Conservation (phyloP, 2,888 invertebrate species). For the Torymus tubicola region DNA sequence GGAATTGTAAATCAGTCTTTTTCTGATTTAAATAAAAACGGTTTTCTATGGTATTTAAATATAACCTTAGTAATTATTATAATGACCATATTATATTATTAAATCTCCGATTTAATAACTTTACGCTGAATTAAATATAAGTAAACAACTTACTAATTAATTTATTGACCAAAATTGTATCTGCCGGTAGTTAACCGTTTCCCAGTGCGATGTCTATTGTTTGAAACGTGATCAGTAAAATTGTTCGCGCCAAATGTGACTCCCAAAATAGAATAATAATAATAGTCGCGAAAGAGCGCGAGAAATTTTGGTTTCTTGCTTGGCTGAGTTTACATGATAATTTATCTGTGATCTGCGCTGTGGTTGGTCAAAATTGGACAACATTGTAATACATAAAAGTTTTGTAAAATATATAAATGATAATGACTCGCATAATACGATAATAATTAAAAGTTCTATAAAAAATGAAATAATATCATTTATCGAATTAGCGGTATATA, state of each 20-base stretch:
- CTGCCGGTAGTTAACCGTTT: conserved; percentile 41
- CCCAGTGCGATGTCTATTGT: conserved; percentile 23
- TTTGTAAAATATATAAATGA: no score
- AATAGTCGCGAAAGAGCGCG: conserved; percentile 2
- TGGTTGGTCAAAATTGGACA: conserved; percentile 32
- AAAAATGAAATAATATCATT: no score
- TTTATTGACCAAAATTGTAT: conserved; percentile 36
- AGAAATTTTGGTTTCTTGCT: neutral
- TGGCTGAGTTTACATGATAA: conserved; percentile 23
- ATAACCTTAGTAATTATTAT: conserved; percentile 30
- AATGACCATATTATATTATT: neutral
- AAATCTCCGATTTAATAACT: neutral
- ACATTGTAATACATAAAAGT: no score
- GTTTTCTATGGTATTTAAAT: neutral
- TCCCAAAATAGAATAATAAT: conserved; percentile 47
- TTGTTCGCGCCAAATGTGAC: conserved; percentile 54
- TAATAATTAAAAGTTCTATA: no score
- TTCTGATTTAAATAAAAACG: neutral
- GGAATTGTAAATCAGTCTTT: neutral
- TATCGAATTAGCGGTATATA: no score
- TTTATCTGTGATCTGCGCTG: neutral
- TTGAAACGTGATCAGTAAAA: conserved; percentile 50
- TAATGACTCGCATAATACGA: no score
- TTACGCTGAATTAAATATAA: neutral
- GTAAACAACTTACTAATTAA: neutral